phyloP scores from a whole-genome alignment of 2,113 vertebrate genomes.

The Microcebus lehilahytsara region DNA sequence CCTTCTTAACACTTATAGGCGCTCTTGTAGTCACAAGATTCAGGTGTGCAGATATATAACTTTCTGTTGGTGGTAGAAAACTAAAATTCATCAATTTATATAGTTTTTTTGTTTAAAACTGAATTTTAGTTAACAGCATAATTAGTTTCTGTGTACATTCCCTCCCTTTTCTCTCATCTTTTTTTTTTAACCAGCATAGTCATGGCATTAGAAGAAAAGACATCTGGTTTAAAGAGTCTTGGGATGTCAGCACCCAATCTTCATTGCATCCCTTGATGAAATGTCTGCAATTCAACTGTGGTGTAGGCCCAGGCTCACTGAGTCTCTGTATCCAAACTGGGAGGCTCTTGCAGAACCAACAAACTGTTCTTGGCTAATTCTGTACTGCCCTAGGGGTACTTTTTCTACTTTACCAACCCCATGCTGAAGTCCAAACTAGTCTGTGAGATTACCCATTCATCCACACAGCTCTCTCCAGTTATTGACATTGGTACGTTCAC shows the following conservation, averaged over 20 bases:
- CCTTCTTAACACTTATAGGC: background rate
- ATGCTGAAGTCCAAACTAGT: background rate
- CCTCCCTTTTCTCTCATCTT: background rate
- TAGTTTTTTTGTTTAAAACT: background rate
- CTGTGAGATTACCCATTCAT: background rate
- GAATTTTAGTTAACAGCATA: background rate
- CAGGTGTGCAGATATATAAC: too few relatives aligned
- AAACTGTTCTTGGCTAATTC: background rate
- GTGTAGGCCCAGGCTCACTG: background rate
- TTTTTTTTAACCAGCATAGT: background rate
- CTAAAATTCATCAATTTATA: background rate
- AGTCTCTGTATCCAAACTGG: background rate
- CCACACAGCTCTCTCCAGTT: background rate
- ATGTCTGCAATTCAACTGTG: accelerated
- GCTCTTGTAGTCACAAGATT: background rate
- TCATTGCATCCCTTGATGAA: background rate
- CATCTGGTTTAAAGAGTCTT: background rate
- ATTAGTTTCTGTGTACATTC: background rate
- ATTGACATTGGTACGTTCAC: too few relatives aligned
- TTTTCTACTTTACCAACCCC: background rate
- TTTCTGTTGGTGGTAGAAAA: background rate
- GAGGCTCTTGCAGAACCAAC: background rate
- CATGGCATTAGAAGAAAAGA: background rate
- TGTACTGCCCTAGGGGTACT: background rate
- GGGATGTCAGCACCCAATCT: accelerated